Base-by-base conservation (phyloP, 2,888 invertebrate species). In the Temnothorax ravouxi region DNA sequence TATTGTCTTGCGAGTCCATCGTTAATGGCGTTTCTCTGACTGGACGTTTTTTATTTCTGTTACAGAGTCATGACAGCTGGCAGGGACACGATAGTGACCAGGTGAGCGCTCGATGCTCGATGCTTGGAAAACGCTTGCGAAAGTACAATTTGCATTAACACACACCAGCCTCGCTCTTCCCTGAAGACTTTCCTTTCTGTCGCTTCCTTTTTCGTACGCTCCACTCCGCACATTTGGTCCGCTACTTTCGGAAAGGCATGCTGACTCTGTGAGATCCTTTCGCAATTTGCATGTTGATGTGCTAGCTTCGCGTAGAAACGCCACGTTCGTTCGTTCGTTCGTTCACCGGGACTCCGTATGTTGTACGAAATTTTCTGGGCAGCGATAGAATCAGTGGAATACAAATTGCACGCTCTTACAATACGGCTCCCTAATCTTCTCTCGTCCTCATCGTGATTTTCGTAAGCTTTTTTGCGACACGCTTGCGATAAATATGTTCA, bases 1-100 rank as follows among this genome's bases (percentile, higher is more conserved):
- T 38, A 34, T 21, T 64, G 66, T 67, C 18, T 64, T 18, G 18
- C 5, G 3, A 64, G 4, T 72, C 15, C 13, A 18, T 41, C 13
- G 5, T 15, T 41, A 59, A 74, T 50, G 9, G 21, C 8, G 34
- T 66, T 66, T 38, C 29, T 41, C 18, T 69, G 29, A 77, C 5
- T 67, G 25, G 6, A 77, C 15, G 15, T 15, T 15, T 91, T 92
- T 92, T 95, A 8, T 91, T 95, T 44, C 41, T 64, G 89, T 96
- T 96, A 59, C 95, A 96, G 96, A 96, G 96, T 91, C 96, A 96
- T 90, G 96, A 96, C 95, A 96, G 96, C 94, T 96, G 96, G 96
- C 96, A 96, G 92, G 96, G 96, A 86, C 96, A 96, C 91, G 96
- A 96, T 92, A 95, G 95, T 91, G 96, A 96, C 93, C 96, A 96